Base-by-base conservation (phyloP, 2,113 vertebrate species). In the Empidonax alnorum region DNA sequence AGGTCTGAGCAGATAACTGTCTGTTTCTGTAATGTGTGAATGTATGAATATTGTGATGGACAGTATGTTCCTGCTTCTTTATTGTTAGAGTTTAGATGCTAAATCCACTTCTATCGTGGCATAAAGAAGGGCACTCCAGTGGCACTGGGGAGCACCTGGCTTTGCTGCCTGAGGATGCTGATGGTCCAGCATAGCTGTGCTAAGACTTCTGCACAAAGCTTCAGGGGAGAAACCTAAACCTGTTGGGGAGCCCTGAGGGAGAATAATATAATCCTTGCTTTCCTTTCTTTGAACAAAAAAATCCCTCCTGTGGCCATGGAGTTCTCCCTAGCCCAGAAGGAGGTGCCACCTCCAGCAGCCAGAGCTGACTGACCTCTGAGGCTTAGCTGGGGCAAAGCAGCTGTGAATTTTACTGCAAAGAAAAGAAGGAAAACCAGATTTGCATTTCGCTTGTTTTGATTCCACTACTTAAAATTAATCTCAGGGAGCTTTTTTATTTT, bases 381-480 rank as follows among this genome's bases (percentile, higher is more conserved):
- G 72, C 35, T 87, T 50, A 76, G 87, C 68, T 58, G 53, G 74
- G 69, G 50, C 79, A 89, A 87, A 82, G 55, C 87, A 72, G 39
- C 52, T 12, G 3, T 14, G 33, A 69, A 67, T 89, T 77, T 67
- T 50, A 35, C 68, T 27, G 35, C 69, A 88, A 55, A 63, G 81
- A 76, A 84, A 53, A 80, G 80, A 62, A 90, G 37, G 14, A 79
- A 85, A 89, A 69, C 0, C 68, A 90, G 63, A 96, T 93, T 93
- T 90, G 49, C 37, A 55, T 72, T 88, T 84, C 0, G 0, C 53
- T 90, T 93, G 79, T 79, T 95, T 95, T 89, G 76, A 96, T 94
- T 91, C 78, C 2, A 1, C 83, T 89, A 53, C 90, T 95, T 92
- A 85, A 93, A 93, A 85, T 55, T 93, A 96, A 95, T 95, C 95